Conservation (phyloP, 2,797 vertebrate species). For the Pachyuromys duprasi region DNA sequence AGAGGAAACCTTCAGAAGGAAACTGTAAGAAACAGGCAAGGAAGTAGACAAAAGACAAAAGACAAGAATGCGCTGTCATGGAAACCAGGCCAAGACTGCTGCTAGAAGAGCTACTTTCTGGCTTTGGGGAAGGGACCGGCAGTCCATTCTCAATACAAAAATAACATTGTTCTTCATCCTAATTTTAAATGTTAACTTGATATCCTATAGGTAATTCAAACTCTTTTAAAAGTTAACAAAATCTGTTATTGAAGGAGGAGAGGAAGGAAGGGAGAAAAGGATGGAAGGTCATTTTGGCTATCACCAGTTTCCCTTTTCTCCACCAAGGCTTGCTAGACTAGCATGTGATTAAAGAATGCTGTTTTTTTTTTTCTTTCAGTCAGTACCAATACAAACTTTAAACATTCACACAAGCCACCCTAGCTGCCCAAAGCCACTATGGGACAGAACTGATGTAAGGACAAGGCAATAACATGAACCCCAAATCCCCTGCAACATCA, state of each 20-base stretch:
- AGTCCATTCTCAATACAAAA: background rate
- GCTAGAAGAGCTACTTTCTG: background rate
- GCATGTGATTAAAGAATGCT: background rate
- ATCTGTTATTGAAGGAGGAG: background rate
- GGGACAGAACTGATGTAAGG: background rate
- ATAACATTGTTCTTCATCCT: background rate
- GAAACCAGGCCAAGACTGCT: background rate
- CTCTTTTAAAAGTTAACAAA: background rate
- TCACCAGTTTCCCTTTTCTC: background rate
- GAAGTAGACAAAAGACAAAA: background rate
- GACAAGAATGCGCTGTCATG: background rate
- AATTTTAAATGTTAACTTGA: background rate
- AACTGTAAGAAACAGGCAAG: background rate
- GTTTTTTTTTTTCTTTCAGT: background rate
- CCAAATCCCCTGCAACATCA: background rate
- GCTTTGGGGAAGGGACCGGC: background rate
- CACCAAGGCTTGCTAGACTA: background rate
- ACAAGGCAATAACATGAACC: background rate
- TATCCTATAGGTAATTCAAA: background rate
- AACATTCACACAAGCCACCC: background rate
- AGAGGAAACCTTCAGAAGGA: background rate
- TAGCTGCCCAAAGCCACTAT: background rate
- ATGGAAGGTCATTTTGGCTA: background rate
- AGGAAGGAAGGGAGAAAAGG: background rate
- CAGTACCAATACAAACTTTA: background rate